Percentiles rank a stretch among this genome's conserved stretches.
phyloP scores from a whole-genome alignment of 2,797 vertebrate genomes.

The Epinephelus coioides region DNA sequence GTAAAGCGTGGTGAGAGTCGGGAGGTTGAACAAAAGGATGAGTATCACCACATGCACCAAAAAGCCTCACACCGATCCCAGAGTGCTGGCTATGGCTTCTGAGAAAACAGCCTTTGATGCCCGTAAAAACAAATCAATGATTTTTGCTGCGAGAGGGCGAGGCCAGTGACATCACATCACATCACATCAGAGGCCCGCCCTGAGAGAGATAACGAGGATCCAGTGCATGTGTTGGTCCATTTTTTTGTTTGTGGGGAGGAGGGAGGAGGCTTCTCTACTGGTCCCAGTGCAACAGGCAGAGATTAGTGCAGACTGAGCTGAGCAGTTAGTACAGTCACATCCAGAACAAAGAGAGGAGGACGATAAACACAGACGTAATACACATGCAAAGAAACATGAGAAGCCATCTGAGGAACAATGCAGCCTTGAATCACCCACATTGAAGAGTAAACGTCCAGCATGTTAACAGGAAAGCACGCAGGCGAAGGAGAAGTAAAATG shows the following conservation, averaged over 20 bases:
- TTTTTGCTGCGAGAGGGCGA: conserved; percentile 16
- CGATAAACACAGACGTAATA: conserved; percentile 18
- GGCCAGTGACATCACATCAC: conserved; percentile 17
- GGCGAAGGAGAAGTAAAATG: conserved; percentile 7
- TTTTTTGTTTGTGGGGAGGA: background rate
- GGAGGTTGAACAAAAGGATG: conserved; percentile 39
- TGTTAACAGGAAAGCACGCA: conserved; percentile 32
- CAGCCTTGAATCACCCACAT: conserved; percentile 29
- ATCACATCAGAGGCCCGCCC: conserved; percentile 29
- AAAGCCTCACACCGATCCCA: conserved; percentile 46
- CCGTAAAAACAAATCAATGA: conserved; percentile 2
- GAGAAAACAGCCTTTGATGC: conserved; percentile 32
- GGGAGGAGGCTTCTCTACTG: conserved; percentile 17
- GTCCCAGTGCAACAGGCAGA: conserved; percentile 55
- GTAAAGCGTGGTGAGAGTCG: conserved; percentile 77
- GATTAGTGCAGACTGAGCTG: conserved; percentile 49
- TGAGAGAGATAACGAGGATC: conserved; percentile 23
- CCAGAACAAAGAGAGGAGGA: conserved; percentile 34
- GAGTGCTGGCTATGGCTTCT: conserved; percentile 73
- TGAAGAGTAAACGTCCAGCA: conserved; percentile 26
- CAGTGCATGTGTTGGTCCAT: conserved; percentile 58
- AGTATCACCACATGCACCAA: conserved; percentile 49
- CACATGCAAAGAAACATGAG: conserved; percentile 9
- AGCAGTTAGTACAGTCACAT: conserved; percentile 49
- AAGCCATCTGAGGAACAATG: conserved; percentile 13